phyloP scores from a whole-genome alignment of 2,888 invertebrate species.

The Mythimna pallens region DNA sequence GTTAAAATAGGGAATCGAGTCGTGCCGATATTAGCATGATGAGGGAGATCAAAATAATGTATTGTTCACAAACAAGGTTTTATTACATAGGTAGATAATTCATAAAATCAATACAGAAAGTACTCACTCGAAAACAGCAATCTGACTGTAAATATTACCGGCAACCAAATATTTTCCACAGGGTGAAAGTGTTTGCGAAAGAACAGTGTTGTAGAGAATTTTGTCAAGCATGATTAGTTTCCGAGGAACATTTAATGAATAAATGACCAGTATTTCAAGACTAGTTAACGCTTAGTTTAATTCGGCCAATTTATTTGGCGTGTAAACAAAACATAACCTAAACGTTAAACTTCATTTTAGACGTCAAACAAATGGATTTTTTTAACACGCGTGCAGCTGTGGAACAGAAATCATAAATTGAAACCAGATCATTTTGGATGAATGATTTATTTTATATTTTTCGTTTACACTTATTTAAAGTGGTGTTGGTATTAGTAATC shows the following conservation, averaged over 20 bases:
- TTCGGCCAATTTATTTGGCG: neutral
- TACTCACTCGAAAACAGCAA: constrained; percentile 95
- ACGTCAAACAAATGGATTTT: neutral
- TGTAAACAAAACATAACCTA: constrained; percentile 59
- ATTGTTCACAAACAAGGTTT: neutral
- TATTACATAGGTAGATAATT: neutral
- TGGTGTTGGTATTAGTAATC: neutral
- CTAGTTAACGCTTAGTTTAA: neutral
- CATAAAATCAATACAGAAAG: constrained; percentile 1
- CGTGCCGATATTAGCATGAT: neutral
- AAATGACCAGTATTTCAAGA: neutral
- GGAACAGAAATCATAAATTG: neutral
- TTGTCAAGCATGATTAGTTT: constrained; percentile 86
- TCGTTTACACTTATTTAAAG: neutral
- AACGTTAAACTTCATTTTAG: neutral
- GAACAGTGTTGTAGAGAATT: constrained; percentile 94
- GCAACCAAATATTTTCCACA: constrained; percentile 95
- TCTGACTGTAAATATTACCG: constrained; percentile 96
- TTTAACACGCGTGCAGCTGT: no score
- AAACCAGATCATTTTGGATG: neutral
- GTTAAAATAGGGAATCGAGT: neutral
- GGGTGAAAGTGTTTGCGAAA: constrained; percentile 95
- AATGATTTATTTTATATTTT: neutral
- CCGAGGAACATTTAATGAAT: neutral
- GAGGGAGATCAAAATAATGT: neutral